Evolutionary conservation across 2,888 invertebrate species (phyloP).

Genomic region (Ptychoptera albimana): DNA sequence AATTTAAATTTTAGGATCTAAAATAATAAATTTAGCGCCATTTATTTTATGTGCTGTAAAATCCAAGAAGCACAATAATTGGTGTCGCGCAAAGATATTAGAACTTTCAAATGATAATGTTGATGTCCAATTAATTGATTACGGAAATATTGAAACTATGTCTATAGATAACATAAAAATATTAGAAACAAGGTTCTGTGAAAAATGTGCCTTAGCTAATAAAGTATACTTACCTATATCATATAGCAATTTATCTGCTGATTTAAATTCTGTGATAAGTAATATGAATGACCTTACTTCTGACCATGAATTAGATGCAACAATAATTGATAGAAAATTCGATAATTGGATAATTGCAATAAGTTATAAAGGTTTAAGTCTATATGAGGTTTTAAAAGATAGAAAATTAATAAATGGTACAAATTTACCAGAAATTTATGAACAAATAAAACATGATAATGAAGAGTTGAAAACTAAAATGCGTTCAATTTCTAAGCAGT

Average conservation of each 20-base stretch:
- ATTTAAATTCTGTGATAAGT: constrained; percentile 9
- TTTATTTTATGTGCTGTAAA: constrained; percentile 44
- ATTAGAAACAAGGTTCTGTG: constrained; percentile 32
- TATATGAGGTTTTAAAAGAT: constrained; percentile 19
- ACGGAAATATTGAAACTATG: constrained; percentile 49
- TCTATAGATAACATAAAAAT: constrained; percentile 29
- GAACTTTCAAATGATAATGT: constrained; percentile 32
- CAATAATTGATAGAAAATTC: constrained; percentile 21
- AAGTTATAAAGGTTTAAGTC: constrained; percentile 13
- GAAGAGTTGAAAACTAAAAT: constrained; percentile 6
- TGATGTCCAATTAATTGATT: constrained; percentile 43
- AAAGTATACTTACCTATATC: constrained; percentile 23
- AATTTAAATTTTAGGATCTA: constrained; percentile 16
- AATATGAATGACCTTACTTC: constrained; percentile 16
- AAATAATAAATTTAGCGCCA: constrained; percentile 30
- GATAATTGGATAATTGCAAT: constrained; percentile 22
- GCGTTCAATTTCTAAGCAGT: background rate
- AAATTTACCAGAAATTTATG: constrained; percentile 22
- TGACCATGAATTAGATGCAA: constrained; percentile 17
- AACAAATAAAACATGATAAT: constrained; percentile 22
- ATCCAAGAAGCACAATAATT: constrained; percentile 42
- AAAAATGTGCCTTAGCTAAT: constrained; percentile 21
- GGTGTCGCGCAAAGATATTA: constrained; percentile 47
- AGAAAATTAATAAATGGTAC: constrained; percentile 15
- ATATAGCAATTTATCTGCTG: no score